Percentiles rank a stretch among this genome's conserved stretches.
These are phyloP conservation scores for Orcinus orca DNA, from an alignment of 2,113 vertebrate genomes.

Conservation along the genomic window DNA sequence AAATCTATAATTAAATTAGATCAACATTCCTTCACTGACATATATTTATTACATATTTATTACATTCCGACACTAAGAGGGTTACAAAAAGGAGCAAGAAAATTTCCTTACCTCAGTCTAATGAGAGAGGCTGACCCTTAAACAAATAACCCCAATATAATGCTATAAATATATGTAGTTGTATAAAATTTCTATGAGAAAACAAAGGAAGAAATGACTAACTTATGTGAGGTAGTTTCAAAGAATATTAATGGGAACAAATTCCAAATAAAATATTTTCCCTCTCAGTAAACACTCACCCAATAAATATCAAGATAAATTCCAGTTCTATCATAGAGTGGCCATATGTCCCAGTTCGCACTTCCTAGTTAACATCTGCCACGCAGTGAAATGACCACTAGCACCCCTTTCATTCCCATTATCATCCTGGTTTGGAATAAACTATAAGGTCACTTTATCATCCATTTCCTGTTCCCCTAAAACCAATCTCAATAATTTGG, in stretches of 20 bases:
- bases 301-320: slow-evolving; percentile 27
- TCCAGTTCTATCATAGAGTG: background rate
- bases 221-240: background rate
- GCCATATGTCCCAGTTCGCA: background rate
- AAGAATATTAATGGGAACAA: slow-evolving; percentile 34
- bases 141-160: slow-evolving; percentile 7
- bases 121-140: background rate
- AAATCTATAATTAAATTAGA: slow-evolving; percentile 31
- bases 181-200: slow-evolving; percentile 20
- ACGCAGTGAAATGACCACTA: background rate
- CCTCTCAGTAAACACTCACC: background rate
- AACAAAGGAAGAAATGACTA: slow-evolving; percentile 12
- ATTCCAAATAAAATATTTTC: slow-evolving; percentile 27
- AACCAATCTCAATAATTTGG: background rate
- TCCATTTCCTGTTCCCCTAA: background rate
- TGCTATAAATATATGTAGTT: background rate
- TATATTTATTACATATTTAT: slow-evolving; percentile 20
- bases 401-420: background rate
- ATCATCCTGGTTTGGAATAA: slow-evolving; percentile 17
- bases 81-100: slow-evolving; percentile 40
- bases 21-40: background rate
- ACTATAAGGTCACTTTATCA: background rate
- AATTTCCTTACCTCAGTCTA: background rate
- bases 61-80: background rate
- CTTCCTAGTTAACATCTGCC: background rate